phyloP scores from a whole-genome alignment of 2,113 vertebrate genomes.

The Poicephalus gulielmi region DNA sequence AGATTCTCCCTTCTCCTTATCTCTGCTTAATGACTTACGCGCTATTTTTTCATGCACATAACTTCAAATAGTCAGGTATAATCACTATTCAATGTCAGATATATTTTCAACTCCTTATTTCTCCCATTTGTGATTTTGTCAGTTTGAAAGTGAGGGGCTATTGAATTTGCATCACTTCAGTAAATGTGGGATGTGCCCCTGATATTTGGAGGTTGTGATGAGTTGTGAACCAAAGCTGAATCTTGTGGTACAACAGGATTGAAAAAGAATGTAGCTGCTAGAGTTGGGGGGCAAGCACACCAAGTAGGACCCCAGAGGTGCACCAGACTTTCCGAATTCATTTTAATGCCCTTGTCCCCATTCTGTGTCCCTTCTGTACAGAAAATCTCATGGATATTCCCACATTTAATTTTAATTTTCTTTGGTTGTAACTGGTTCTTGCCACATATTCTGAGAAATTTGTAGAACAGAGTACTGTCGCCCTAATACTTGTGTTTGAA shows the following conservation, averaged over 20 bases:
- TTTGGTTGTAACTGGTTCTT: not conserved
- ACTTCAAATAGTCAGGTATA: not conserved
- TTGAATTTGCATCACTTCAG: not conserved
- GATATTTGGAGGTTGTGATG: not conserved
- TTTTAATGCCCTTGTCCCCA: not conserved
- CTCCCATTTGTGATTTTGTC: not conserved
- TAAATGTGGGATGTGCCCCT: not conserved
- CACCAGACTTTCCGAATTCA: not conserved
- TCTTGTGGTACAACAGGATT: not conserved
- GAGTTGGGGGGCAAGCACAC: not conserved
- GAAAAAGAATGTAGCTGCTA: not conserved
- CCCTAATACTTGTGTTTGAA: not conserved
- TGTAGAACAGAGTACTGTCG: not conserved
- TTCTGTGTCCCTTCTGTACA: not conserved
- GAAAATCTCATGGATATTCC: not conserved
- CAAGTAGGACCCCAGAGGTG: not conserved
- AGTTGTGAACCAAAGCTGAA: not conserved
- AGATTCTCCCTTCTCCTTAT: not conserved
- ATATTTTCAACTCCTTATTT: not conserved
- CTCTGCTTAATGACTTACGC: not conserved
- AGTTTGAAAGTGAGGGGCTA: not conserved
- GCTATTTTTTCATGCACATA: not conserved
- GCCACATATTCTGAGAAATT: not conserved
- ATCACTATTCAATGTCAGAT: not conserved
- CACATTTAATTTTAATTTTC: not conserved